A percentile compares a stretch with the other conserved stretches of the same genome.
These are phyloP conservation scores for Chloroceryle amazona DNA, from an alignment of 2,797 vertebrate genomes.

Conservation along the genomic window DNA sequence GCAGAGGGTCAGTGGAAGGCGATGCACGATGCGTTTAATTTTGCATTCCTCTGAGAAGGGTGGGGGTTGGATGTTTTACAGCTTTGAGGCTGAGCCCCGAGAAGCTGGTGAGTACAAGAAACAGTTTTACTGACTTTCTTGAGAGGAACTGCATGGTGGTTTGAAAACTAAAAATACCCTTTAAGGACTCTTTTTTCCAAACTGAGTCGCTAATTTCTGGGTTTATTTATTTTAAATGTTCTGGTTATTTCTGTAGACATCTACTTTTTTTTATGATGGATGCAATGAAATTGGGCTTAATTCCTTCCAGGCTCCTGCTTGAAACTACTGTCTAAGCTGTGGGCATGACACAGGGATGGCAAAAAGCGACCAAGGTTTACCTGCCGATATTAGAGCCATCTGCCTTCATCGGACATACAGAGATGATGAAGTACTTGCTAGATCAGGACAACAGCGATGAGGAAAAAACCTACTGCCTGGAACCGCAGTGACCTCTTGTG, in stretches of 20 bases:
- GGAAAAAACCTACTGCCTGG: neutral
- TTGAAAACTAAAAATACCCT: neutral
- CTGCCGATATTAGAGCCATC: neutral
- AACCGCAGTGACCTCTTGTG: constrained; percentile 58
- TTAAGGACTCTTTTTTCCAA: neutral
- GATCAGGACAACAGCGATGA: accelerated
- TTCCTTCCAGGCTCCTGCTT: neutral
- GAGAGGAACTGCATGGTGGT: neutral
- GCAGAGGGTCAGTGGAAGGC: neutral
- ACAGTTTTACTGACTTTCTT: neutral
- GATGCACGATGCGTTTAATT: accelerated
- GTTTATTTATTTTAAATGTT: too few relatives aligned
- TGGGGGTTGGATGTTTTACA: accelerated
- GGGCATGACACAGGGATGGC: accelerated
- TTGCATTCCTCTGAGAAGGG: neutral
- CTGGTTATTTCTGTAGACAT: neutral
- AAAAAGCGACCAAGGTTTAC: neutral
- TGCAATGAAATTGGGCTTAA: neutral
- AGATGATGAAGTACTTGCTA: accelerated
- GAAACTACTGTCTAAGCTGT: neutral
- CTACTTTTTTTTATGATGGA: neutral
- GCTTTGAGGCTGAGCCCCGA: neutral
- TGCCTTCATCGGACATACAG: neutral
- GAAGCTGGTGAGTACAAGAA: too few relatives aligned
- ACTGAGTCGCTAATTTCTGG: neutral